These are phyloP conservation scores for Actinia tenebrosa DNA, from an alignment of 64 coral and sea anemone species.

Conservation along the genomic window DNA sequence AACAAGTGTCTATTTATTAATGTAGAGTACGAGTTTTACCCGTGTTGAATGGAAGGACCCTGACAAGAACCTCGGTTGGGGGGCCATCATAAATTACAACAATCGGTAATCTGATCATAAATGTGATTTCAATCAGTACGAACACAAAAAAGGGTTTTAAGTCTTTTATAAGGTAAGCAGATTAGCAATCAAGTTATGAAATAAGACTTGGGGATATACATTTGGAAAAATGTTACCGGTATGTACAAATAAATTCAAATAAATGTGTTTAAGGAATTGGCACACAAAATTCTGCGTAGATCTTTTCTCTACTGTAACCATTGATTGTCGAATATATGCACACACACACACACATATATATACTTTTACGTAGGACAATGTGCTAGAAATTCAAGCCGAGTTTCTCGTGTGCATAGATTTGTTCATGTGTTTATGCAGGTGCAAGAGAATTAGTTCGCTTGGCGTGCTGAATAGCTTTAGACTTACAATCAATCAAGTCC, in stretches of 20 bases:
- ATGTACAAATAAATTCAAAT: too few relatives aligned
- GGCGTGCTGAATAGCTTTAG: background rate
- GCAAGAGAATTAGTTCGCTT: background rate
- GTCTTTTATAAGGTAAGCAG: background rate
- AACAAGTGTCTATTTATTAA: background rate
- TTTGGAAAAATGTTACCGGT: too few relatives aligned
- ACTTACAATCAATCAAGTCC: background rate
- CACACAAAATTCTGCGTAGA: too few relatives aligned
- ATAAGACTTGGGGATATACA: background rate
- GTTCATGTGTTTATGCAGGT: background rate
- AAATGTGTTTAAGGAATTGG: too few relatives aligned
- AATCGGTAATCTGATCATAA: conserved; percentile 3
- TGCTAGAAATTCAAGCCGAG: too few relatives aligned
- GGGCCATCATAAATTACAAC: background rate
- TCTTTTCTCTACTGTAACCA: too few relatives aligned
- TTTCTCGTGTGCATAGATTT: too few relatives aligned
- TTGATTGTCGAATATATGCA: too few relatives aligned
- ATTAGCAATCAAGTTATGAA: background rate
- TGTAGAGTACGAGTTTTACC: background rate
- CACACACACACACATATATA: too few relatives aligned
- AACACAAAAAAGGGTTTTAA: background rate
- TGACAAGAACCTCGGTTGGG: background rate
- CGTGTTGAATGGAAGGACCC: background rate
- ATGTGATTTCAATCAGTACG: conserved; percentile 5
- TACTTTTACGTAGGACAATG: too few relatives aligned